Evolutionary conservation across 2,888 invertebrate species (phyloP), one percentile per base, ranked within the genome.

Genomic region (Dynastes maya): DNA sequence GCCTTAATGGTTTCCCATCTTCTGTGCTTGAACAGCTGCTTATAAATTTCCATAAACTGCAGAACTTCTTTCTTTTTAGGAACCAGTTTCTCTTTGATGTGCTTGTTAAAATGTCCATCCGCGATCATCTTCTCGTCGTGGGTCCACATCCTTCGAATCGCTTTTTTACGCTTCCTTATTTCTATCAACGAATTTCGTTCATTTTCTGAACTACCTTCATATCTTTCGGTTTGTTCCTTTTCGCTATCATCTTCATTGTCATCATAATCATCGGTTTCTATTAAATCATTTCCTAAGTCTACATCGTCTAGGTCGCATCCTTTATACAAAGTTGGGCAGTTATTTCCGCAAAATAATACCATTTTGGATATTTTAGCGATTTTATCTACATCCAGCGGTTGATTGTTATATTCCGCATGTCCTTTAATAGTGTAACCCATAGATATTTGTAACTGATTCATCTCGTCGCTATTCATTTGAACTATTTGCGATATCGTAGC

Each of bases 31-130:
- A 72, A 71, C 13, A 72, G 58, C 6, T 27, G 13, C 6, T 32
- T 53, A 40, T 72, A 29, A 27, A 51, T 32, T 29, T 58, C n/a
- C 11, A 74, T 55, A 32, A 74, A 58, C 16, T 58, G 55, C 16
- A 74, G 13, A 27, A 72, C 72, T 72, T 72, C 72, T n/a, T 58
- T 27, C 58, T 55, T 72, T 55, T 32, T 72, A 9, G 72, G 72
- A 22, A 55, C 32, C n/a, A n/a, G 2, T 29, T 51, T 72, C 58
- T 40, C 32, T 58, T 55, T 58, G 6, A 72, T 29, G 32, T 72
- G 72, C 13, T 32, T 29, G 5, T 58, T 27, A 58, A 55, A 72
- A 72, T 32, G 53, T 2, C 13, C 11, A 27, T 61, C 76, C 13
- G 37, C 16, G 11, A 65, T 51, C 27, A 11, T 29, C 40, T 67